Evolutionary conservation across 2,797 vertebrate species (phyloP), one percentile per base, ranked within the genome.

Genomic region (Petrocephalus schoutedeni): DNA sequence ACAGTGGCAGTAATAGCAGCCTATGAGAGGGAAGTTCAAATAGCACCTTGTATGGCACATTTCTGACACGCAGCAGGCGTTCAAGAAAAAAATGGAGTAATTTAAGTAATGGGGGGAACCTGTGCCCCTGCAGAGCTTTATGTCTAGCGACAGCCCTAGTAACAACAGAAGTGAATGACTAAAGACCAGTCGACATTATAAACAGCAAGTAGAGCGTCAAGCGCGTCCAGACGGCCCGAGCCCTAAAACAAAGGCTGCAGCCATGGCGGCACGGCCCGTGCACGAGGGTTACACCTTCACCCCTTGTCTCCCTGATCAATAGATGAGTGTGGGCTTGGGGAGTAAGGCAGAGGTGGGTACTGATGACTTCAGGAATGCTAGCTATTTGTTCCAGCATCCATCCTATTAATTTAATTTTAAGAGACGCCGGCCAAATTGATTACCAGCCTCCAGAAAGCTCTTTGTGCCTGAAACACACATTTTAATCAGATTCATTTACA

Each of bases 251-350:
- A 7, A 28, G 23, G 23, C 23, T 67, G 64, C 9, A 12, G 23
- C 49, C 23, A 32, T 67, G 71, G 71, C 0, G 16, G 16, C 41
- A 32, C 36, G 12, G 71, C 71, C 71, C 19, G 10, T 19, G 10
- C 12, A 36, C 14, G 6, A 45, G 71, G 36, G 71, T 36, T 77
- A 90, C 91, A 92, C 89, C 88, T 89, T 87, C 88, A 83, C 88
- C 88, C 89, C 91, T 88, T 86, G 89, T 87, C 21, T 49, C 45
- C 32, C 56, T 88, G 83, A 84, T 56, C 87, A 21, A 89, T 88
- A 87, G 83, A 59, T 87, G 89, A 89, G 89, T 91, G 77, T 87
- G 87, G 88, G 51, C 89, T 90, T 51, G 84, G 64, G 8, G 12
- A 56, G 58, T 36, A 45, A 56, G 45, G 49, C 85, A 36, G 54